phyloP scores from a whole-genome alignment of 2,113 vertebrate genomes.

The Silurus asotus region DNA sequence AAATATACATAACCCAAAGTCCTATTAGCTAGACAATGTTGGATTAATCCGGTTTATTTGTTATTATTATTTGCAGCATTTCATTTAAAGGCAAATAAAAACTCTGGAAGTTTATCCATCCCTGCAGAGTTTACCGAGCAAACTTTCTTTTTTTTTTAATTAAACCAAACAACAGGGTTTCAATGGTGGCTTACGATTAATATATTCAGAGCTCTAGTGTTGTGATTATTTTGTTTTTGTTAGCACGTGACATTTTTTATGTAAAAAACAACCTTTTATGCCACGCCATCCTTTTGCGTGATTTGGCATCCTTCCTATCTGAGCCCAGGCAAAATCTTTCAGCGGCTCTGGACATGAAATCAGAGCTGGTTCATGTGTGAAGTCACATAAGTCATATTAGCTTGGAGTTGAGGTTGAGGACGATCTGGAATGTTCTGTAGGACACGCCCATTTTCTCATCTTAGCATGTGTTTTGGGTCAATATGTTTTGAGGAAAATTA shows the following conservation, averaged over 20 bases:
- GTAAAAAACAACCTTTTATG: not conserved
- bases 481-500: conserved; percentile 36
- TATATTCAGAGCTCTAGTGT: not conserved
- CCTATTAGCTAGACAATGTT: conserved; percentile 1
- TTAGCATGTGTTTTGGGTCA: not conserved
- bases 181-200: not conserved
- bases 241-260: not conserved
- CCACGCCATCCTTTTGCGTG: not conserved
- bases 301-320: not conserved
- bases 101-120: not conserved
- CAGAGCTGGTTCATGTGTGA: not conserved
- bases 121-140: not conserved
- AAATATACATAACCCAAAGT: conserved; percentile 18
- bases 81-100: not conserved
- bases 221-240: not conserved
- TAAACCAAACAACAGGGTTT: not conserved
- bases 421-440: conserved; percentile 27
- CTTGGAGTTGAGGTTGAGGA: not conserved
- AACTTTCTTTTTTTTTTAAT: not conserved
- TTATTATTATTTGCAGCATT: conserved; percentile 12
- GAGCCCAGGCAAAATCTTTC: not conserved
- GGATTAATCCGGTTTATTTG: not conserved
- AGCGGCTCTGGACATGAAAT: not conserved
- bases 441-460: not conserved
- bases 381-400: not conserved